Base-by-base conservation (phyloP, 2,797 vertebrate genomes). In the Danio aesculapii region DNA sequence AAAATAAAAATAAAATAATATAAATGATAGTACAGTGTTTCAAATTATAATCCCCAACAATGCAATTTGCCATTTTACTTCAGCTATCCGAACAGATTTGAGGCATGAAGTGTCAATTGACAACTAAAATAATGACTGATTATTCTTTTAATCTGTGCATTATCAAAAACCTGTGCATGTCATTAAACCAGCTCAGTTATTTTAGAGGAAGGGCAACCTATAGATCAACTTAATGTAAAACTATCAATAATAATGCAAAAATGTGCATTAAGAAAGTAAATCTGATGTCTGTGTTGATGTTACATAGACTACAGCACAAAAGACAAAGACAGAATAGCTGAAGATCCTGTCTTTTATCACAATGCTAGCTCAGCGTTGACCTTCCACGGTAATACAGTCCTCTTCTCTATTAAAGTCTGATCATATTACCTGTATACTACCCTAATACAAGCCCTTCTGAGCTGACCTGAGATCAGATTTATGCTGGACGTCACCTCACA, bases 321-420 rank as follows among this genome's bases (percentile, higher is more conserved):
- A 72, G 57, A 19, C 6, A 11, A 72, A 62, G 41, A 53, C 50
- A 88, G 59, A 95, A 95, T 95, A 88, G 92, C 88, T 91, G 92
- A 86, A 89, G 89, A 86, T 91, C 92, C 90, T 91, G 92, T 91
- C 67, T 68, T 95, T 95, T 94, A 95, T 95, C 93, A 91, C 94
- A 95, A 96, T 94, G 88, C 90, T 89, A 88, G 90, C 91, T 83
- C 94, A 91, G 93, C 91, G 92, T 88, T 94, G 94, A 96, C 95
- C 95, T 95, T 95, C 89, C 86, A 89, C 78, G 87, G 89, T 87
- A 88, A 92, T 93, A 92, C 90, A 92, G 91, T 84, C 91, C 86
- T 81, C 89, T 89, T 72, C 85, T 92, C 86, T 89, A 89, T 91
- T 93, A 90, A 90, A 50, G 68, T 77, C 71, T 84, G 79, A 87